A percentile compares a stretch with the other conserved stretches of the same genome.
Conservation (phyloP, 2,888 invertebrate genomes). For the Apodemia hepburni region DNA sequence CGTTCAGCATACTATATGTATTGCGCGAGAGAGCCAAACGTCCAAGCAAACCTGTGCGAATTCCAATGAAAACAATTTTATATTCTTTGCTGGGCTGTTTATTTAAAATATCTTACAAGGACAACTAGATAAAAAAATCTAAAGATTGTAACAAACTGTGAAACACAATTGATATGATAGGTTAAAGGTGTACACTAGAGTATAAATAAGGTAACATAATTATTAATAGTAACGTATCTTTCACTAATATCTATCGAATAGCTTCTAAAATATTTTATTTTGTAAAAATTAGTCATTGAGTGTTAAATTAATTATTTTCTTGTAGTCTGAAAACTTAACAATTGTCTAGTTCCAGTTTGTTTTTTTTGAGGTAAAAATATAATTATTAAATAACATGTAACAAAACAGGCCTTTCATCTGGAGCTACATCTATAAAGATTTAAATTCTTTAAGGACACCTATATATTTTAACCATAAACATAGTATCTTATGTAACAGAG, state of each 20-base stretch:
- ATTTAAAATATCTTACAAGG: constrained; percentile 61
- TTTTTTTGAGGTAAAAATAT: neutral
- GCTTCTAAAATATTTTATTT: neutral
- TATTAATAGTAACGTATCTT: constrained; percentile 24
- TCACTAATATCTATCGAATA: neutral
- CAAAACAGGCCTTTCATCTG: neutral
- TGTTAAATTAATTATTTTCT: neutral
- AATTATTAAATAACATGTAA: neutral
- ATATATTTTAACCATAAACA: neutral
- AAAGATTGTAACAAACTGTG: constrained; percentile 54
- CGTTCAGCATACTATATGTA: too few relatives aligned
- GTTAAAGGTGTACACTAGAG: constrained; percentile 49
- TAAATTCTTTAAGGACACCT: neutral
- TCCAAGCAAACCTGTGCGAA: too few relatives aligned
- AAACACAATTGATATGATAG: constrained; percentile 62
- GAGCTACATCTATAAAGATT: neutral
- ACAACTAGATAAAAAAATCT: constrained; percentile 73
- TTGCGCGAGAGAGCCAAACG: constrained; percentile 1
- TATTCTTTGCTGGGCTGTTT: constrained; percentile 61
- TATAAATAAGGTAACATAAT: constrained; percentile 47
- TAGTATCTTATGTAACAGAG: neutral
- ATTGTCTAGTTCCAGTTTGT: neutral
- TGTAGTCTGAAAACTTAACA: neutral
- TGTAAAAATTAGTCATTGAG: neutral
- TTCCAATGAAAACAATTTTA: neutral